These are phyloP conservation scores for Pachycephala philippinensis DNA, from an alignment of 2,113 vertebrate genomes.

Conservation along the genomic window DNA sequence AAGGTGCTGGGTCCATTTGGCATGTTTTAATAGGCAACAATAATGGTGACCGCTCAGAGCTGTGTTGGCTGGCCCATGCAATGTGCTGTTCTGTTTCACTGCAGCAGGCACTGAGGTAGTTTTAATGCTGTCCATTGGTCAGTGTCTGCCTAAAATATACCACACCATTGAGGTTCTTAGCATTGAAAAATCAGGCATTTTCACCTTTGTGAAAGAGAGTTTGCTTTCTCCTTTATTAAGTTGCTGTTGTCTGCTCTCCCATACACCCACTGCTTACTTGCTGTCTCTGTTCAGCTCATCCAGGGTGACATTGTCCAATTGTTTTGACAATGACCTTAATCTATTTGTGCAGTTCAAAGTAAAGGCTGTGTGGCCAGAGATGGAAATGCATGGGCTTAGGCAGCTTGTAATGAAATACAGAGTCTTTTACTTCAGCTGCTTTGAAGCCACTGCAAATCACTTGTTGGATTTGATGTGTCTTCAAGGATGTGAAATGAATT, in stretches of 20 bases:
- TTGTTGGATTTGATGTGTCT: constrained; percentile 11
- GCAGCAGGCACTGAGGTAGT: neutral
- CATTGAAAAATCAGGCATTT: neutral
- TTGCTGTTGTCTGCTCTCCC: neutral
- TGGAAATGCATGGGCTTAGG: constrained; percentile 3
- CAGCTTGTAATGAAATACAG: constrained; percentile 15
- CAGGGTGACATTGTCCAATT: neutral
- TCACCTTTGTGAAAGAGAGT: neutral
- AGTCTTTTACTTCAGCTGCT: neutral
- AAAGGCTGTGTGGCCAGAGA: neutral
- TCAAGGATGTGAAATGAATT: neutral
- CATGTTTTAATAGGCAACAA: neutral
- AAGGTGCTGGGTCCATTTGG: neutral
- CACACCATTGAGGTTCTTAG: neutral
- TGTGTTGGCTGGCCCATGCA: neutral
- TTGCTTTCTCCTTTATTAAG: neutral
- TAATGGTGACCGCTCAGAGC: neutral
- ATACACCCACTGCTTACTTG: neutral
- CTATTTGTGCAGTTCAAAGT: neutral
- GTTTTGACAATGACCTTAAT: constrained; percentile 50
- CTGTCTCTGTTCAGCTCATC: neutral
- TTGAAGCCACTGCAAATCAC: constrained; percentile 15
- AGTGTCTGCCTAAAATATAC: neutral
- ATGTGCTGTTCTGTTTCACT: neutral
- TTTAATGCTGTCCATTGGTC: neutral